phyloP scores from a whole-genome alignment of 1,140 invertebrate species.

The Neodiprion fabricii region DNA sequence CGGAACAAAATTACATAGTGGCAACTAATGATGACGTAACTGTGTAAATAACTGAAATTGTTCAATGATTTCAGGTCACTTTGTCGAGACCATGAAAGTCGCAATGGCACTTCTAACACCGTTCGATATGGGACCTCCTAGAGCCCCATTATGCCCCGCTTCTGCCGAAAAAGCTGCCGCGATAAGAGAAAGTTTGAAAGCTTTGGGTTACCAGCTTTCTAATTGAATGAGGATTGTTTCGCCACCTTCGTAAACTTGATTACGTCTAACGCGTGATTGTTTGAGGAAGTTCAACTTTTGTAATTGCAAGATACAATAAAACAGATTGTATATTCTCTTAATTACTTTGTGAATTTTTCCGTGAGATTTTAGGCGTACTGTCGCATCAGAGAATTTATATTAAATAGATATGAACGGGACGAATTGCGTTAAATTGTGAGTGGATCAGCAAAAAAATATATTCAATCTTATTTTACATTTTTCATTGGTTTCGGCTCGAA shows the following conservation, averaged over 20 bases:
- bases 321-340: too few species aligned
- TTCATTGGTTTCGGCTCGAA: background rate
- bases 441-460: background rate
- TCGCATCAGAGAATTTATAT: too few species aligned
- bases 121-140: slow-evolving; percentile 66
- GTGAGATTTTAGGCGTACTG: too few species aligned
- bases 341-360: too few species aligned
- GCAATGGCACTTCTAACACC: slow-evolving; percentile 68
- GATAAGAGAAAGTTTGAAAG: slow-evolving; percentile 32
- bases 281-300: too few species aligned
- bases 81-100: slow-evolving; percentile 73
- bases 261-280: too few species aligned
- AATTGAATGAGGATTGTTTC: background rate
- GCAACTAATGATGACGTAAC: background rate
- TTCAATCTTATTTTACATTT: background rate
- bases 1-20: slow-evolving; percentile 12
- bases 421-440: too few species aligned
- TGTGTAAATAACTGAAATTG: background rate
- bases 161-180: slow-evolving; percentile 39
- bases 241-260: too few species aligned
- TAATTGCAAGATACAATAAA: too few species aligned
- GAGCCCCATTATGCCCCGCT: slow-evolving; percentile 61
- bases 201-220: background rate
- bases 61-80: slow-evolving; percentile 60
- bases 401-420: too few species aligned